Percentiles rank a stretch among this genome's conserved stretches.
Evolutionary conservation across 2,888 invertebrate species (phyloP).

Genomic region (Griposia aprilina): DNA sequence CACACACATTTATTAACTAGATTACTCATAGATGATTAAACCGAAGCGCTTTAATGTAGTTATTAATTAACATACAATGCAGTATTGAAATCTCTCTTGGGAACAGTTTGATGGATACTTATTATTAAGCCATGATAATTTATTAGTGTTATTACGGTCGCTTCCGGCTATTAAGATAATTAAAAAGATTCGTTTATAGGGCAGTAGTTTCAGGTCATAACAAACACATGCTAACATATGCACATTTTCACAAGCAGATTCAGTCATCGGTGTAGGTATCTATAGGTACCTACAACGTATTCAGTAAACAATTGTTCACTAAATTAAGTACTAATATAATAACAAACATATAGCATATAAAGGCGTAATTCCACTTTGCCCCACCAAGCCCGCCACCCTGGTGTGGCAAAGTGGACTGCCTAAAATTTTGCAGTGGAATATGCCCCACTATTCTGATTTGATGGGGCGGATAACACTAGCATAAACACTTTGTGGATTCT

Average conservation of each 20-base stretch:
- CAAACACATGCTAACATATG: neutral
- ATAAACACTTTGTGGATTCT: too few species aligned
- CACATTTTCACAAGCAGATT: neutral
- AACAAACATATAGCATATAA: neutral
- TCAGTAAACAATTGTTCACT: neutral
- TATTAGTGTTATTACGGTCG: constrained; percentile 18
- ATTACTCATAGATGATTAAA: constrained; percentile 15
- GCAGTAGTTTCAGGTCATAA: neutral
- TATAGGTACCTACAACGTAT: neutral
- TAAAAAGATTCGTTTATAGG: neutral
- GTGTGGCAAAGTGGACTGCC: too few species aligned
- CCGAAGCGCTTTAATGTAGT: constrained; percentile 10
- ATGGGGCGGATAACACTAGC: too few species aligned
- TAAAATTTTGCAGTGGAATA: too few species aligned
- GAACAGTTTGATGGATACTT: constrained; percentile 17
- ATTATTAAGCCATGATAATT: neutral
- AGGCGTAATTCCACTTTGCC: too few species aligned
- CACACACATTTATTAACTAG: neutral
- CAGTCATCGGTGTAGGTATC: neutral
- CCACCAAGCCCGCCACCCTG: too few species aligned
- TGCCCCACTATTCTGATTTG: too few species aligned
- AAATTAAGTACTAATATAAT: neutral
- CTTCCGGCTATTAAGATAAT: constrained; percentile 12
- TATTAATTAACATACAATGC: constrained; percentile 52
- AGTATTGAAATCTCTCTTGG: constrained; percentile 10